Evolutionary conservation across 2,113 vertebrate species (phyloP).

Genomic region (Phyllostomus discolor): DNA sequence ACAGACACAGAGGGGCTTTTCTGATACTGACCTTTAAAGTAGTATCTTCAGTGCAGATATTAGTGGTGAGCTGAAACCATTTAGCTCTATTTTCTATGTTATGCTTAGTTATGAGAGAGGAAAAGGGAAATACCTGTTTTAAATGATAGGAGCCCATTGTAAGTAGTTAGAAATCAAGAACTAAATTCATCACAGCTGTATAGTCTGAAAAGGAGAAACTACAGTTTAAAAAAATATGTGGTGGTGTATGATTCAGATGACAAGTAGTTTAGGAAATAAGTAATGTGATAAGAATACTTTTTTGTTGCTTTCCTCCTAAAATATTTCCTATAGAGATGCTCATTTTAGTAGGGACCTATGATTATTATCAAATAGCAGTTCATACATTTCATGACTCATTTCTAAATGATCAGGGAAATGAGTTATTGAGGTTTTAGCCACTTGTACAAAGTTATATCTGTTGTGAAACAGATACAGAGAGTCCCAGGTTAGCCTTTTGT

Average conservation of each 20-base stretch:
- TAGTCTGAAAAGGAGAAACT: slow-evolving; percentile 27
- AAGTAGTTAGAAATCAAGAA: slow-evolving; percentile 20
- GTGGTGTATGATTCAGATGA: background rate
- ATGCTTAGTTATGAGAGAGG: background rate
- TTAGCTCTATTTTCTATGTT: slow-evolving; percentile 23
- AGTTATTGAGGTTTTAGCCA: slow-evolving; percentile 25
- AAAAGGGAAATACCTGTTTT: background rate
- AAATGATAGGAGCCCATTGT: background rate
- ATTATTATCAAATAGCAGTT: background rate
- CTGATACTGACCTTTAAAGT: slow-evolving; percentile 12
- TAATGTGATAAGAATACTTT: background rate
- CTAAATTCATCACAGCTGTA: background rate
- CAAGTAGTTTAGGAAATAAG: background rate
- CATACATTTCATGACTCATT: background rate
- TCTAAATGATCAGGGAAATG: slow-evolving; percentile 43
- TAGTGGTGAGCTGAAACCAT: background rate
- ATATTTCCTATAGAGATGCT: background rate
- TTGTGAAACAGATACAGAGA: background rate
- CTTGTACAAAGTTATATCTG: background rate
- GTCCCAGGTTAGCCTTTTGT: background rate
- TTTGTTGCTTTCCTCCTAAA: slow-evolving; percentile 11
- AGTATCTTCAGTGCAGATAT: background rate
- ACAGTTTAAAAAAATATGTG: background rate
- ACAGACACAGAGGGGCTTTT: background rate
- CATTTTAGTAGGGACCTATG: background rate